These are phyloP conservation scores for Amazona vittata DNA, from an alignment of 2,113 vertebrate genomes.

Conservation along the genomic window DNA sequence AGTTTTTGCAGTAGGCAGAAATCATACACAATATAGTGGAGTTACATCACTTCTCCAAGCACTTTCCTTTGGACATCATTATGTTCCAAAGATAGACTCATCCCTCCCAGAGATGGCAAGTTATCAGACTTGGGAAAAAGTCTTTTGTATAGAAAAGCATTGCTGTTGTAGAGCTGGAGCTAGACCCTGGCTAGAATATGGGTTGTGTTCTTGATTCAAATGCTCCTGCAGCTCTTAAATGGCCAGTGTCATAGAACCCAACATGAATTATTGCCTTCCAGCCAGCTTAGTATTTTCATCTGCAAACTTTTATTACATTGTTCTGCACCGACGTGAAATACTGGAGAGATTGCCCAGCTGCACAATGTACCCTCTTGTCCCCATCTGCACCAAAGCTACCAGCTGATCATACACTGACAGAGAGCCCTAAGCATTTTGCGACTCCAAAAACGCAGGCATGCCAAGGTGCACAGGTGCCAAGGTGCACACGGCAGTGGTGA, in stretches of 20 bases:
- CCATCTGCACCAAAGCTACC: constrained; percentile 12
- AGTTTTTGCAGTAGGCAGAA: constrained; percentile 29
- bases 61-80: constrained; percentile 32
- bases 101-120: not conserved
- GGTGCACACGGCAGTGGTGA: accelerated
- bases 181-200: not conserved
- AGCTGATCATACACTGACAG: not conserved
- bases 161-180: not conserved
- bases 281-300: constrained; percentile 67
- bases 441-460: not conserved
- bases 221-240: constrained; percentile 52
- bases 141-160: not conserved
- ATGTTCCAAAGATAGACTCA: not conserved
- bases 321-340: constrained; percentile 57
- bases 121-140: constrained; percentile 2
- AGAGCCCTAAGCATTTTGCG: not conserved
- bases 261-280: constrained; percentile 63
- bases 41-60: not conserved
- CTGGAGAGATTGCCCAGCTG: constrained; percentile 2
- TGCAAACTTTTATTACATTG: constrained; percentile 70
- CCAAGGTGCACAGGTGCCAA: not conserved
- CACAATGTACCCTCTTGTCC: constrained; percentile 29
- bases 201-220: constrained; percentile 28
- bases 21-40: not conserved
- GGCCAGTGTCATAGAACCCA: constrained; percentile 57